phyloP scores from a whole-genome alignment of 2,888 invertebrate species.

The Portevinia maculata region DNA sequence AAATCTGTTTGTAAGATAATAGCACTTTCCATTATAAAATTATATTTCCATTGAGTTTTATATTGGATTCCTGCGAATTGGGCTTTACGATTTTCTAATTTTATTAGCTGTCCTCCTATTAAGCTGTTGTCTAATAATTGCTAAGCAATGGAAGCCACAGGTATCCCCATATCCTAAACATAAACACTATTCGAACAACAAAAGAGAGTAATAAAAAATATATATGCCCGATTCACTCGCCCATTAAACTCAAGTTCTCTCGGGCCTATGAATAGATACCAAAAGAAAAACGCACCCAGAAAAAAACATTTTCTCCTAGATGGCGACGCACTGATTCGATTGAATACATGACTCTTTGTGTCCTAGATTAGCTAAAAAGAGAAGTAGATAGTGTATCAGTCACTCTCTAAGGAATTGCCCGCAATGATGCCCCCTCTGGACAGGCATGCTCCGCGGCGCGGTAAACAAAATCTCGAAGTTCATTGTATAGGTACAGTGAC shows the following conservation, averaged over 20 bases:
- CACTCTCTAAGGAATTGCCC: neutral
- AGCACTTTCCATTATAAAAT: too few species aligned
- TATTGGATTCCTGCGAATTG: too few species aligned
- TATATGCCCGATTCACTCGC: neutral
- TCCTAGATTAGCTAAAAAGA: conserved; percentile 10
- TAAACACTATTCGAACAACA: too few species aligned
- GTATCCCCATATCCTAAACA: too few species aligned
- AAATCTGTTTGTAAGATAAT: too few species aligned
- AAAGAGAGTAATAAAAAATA: too few species aligned
- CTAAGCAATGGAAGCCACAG: too few species aligned
- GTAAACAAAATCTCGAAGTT: neutral
- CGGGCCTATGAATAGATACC: conserved; percentile 41
- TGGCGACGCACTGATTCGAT: conserved; percentile 22
- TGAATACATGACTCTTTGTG: conserved; percentile 4
- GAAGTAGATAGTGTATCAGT: conserved; percentile 2
- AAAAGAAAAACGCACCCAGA: conserved; percentile 22
- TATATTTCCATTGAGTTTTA: too few species aligned
- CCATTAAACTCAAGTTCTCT: conserved; percentile 41
- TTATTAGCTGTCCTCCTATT: too few species aligned
- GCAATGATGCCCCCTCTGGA: neutral
- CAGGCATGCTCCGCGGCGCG: neutral
- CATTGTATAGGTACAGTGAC: conserved; percentile 10
- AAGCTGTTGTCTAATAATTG: too few species aligned
- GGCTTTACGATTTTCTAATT: too few species aligned
- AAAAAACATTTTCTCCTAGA: neutral